A percentile compares a stretch with the other conserved stretches of the same genome.
Evolutionary conservation across 1,140 invertebrate genomes (phyloP).

Genomic region (Galleria mellonella): DNA sequence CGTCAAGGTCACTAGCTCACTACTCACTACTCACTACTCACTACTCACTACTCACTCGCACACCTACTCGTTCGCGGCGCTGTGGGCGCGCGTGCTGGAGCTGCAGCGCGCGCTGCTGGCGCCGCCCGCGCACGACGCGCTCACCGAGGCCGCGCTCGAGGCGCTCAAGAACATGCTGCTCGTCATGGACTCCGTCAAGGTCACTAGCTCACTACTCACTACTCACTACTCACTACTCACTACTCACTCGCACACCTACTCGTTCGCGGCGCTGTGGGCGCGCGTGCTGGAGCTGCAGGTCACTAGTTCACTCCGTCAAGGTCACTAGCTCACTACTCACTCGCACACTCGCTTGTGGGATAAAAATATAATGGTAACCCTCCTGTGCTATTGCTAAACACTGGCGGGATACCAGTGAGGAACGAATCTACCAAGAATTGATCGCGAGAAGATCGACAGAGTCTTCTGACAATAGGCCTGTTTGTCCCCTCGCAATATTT

Average conservation of each 20-base stretch:
- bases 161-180: constrained; percentile 98
- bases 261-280: no score
- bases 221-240: no score
- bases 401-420: no score
- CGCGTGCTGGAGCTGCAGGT: constrained; percentile 96
- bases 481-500: no score
- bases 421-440: no score
- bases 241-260: no score
- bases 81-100: constrained; percentile 71
- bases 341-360: no score
- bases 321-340: constrained; percentile 59
- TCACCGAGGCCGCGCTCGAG: constrained; percentile 96
- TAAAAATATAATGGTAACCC: no score
- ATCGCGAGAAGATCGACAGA: no score
- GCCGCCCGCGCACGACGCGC: constrained; percentile 77
- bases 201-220: constrained; percentile 36
- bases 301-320: constrained; percentile 95
- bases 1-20: constrained; percentile 77
- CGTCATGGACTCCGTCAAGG: constrained; percentile 96
- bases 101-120: constrained; percentile 61
- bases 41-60: no score
- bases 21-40: neutral
- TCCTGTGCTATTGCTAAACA: no score
- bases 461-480: no score
- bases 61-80: constrained; percentile 88